Conservation (phyloP, 2,888 invertebrate genomes). For the Protonemura montana region DNA sequence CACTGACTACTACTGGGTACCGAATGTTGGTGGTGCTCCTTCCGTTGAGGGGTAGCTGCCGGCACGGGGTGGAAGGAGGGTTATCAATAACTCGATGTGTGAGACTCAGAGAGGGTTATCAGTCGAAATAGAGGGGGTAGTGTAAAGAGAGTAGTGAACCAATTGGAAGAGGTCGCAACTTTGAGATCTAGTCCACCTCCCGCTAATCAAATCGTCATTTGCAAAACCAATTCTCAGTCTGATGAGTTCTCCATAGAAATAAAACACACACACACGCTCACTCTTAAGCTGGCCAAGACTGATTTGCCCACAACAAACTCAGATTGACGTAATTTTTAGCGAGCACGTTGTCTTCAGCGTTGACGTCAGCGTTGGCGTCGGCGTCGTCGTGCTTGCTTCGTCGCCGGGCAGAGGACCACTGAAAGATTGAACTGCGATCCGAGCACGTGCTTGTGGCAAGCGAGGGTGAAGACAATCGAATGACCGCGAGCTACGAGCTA, state of each 20-base stretch:
- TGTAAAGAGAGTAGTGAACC: slow-evolving; percentile 33
- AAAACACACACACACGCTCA: not conserved
- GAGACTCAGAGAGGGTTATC: slow-evolving; percentile 33
- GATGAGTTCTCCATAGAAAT: not conserved
- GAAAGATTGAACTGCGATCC: not conserved
- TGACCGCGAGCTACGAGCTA: not conserved
- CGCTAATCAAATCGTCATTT: slow-evolving; percentile 24
- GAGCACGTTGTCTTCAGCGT: no score
- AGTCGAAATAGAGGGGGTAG: slow-evolving; percentile 29
- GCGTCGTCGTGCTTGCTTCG: not conserved
- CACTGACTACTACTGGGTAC: not conserved
- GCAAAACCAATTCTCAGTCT: slow-evolving; percentile 22
- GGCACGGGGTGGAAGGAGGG: slow-evolving; percentile 26
- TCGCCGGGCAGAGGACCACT: no score
- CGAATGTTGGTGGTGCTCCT: not conserved
- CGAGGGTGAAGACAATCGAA: not conserved
- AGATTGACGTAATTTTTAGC: not conserved
- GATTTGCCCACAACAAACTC: not conserved
- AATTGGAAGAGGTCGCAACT: slow-evolving; percentile 37
- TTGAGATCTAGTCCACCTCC: slow-evolving; percentile 36
- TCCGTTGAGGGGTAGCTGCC: not conserved
- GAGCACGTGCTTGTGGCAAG: not conserved
- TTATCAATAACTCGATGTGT: slow-evolving; percentile 27
- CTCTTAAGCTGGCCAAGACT: not conserved
- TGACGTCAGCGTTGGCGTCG: not conserved